These are phyloP conservation scores for Karalla daura DNA, from an alignment of 2,797 vertebrate species.

Conservation along the genomic window DNA sequence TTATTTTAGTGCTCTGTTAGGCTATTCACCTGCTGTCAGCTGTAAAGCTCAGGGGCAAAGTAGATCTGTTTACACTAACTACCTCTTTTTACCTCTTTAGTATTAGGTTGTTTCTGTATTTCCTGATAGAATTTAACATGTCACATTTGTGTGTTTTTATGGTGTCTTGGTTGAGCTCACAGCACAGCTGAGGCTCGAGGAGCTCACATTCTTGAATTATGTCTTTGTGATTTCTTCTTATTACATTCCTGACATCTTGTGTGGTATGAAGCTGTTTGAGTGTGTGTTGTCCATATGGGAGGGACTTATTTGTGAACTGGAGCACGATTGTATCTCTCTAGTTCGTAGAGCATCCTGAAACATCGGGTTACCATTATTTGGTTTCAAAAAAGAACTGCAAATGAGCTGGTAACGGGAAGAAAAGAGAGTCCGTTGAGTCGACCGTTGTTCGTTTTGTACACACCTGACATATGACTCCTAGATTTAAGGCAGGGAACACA, in stretches of 20 bases:
- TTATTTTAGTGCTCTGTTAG: conserved; percentile 20
- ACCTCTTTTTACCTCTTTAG: conserved; percentile 32
- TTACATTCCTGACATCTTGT: neutral
- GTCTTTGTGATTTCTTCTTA: neutral
- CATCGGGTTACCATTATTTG: conserved; percentile 13
- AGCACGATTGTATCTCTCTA: neutral
- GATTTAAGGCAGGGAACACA: conserved; percentile 56
- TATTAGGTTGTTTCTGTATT: conserved; percentile 5
- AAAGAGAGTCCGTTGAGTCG: conserved; percentile 40
- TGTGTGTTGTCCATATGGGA: neutral
- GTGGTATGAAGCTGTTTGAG: neutral
- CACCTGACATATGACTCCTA: conserved; percentile 77
- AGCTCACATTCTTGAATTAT: neutral
- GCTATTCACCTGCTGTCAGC: conserved; percentile 1
- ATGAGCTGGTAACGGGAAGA: conserved; percentile 48
- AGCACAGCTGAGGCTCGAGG: conserved; percentile 4
- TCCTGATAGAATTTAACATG: conserved; percentile 22
- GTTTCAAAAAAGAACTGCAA: conserved; percentile 27
- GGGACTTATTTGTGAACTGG: neutral
- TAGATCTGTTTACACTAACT: conserved; percentile 41
- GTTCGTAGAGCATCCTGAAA: conserved; percentile 3
- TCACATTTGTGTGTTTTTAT: conserved; percentile 29
- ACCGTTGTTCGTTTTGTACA: conserved; percentile 59
- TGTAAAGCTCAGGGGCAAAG: conserved; percentile 29
- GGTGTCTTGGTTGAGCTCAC: conserved; percentile 1